A percentile compares a stretch with the other conserved stretches of the same genome.
These are phyloP conservation scores for Phallusia fumigata DNA, from an alignment of 23 tunicate genomes.

Conservation along the genomic window DNA sequence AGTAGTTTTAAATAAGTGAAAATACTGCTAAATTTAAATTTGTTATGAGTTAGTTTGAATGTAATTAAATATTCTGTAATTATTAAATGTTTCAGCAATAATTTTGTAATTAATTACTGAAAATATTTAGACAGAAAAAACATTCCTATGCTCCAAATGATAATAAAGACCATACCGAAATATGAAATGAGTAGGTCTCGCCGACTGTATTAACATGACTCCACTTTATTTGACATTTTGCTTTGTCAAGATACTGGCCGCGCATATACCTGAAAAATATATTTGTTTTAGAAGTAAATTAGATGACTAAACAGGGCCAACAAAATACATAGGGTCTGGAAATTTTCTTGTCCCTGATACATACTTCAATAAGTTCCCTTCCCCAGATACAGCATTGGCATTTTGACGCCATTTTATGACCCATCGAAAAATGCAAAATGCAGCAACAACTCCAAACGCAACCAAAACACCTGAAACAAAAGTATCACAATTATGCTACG, in stretches of 20 bases:
- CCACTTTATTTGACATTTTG: slow-evolving; percentile 42
- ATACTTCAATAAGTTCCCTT: background rate
- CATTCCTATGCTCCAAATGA: background rate
- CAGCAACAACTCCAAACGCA: background rate
- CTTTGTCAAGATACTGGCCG: slow-evolving; percentile 39
- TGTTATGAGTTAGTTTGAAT: too few species aligned
- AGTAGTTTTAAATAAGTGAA: too few species aligned
- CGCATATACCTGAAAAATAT: slow-evolving; percentile 21
- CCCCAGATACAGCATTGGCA: background rate
- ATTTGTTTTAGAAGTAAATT: too few species aligned
- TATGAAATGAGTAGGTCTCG: slow-evolving; percentile 34
- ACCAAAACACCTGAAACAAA: slow-evolving; percentile 1
- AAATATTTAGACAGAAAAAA: too few species aligned
- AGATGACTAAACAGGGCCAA: too few species aligned
- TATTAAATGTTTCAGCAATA: too few species aligned
- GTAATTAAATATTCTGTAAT: too few species aligned
- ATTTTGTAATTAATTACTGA: too few species aligned
- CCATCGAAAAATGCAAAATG: background rate
- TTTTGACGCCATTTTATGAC: background rate
- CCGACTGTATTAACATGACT: slow-evolving; percentile 72
- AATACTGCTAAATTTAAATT: too few species aligned
- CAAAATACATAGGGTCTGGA: background rate
- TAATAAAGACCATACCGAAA: slow-evolving; percentile 11
- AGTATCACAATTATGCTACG: too few species aligned
- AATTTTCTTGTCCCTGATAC: too few species aligned